phyloP scores from a whole-genome alignment of 2,113 vertebrate species.

The Cyprinodon brontotheroides region DNA sequence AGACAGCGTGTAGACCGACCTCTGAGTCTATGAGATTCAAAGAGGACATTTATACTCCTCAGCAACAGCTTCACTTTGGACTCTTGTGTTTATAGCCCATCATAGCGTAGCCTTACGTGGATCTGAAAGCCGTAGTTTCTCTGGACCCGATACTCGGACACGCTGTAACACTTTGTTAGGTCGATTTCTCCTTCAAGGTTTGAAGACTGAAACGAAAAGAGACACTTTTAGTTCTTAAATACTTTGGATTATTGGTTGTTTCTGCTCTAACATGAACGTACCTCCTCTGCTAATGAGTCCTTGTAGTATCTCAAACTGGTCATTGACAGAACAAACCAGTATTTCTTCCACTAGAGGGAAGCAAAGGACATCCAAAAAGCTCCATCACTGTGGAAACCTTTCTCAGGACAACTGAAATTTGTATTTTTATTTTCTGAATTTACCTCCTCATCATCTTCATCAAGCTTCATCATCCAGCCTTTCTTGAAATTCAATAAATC shows the following conservation, averaged over 20 bases:
- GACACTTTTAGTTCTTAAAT: fast-evolving
- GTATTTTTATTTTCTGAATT: not conserved
- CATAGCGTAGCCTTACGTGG: constrained; percentile 59
- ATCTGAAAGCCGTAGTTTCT: constrained; percentile 79
- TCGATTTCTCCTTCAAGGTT: constrained; percentile 74
- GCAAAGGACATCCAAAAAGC: constrained; percentile 4
- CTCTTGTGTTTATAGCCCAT: fast-evolving
- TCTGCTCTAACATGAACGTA: not conserved
- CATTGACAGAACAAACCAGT: constrained; percentile 76
- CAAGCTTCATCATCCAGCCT: constrained; percentile 77
- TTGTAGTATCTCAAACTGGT: constrained; percentile 75
- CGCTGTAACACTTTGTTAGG: constrained; percentile 64
- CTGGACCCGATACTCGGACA: constrained; percentile 71
- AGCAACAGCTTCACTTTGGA: fast-evolving
- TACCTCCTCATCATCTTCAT: constrained; percentile 62
- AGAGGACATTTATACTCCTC: not conserved
- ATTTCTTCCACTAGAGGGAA: constrained; percentile 77
- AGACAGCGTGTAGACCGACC: constrained; percentile 61
- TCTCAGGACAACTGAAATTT: not conserved
- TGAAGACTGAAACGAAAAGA: constrained; percentile 54
- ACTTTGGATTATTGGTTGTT: not conserved
- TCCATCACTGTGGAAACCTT: not conserved
- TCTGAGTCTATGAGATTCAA: constrained; percentile 53
- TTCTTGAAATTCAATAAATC: constrained; percentile 80
- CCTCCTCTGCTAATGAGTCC: constrained; percentile 73